Evolutionary conservation across 2,113 vertebrate species (phyloP).

Genomic region (Ameiurus melas): DNA sequence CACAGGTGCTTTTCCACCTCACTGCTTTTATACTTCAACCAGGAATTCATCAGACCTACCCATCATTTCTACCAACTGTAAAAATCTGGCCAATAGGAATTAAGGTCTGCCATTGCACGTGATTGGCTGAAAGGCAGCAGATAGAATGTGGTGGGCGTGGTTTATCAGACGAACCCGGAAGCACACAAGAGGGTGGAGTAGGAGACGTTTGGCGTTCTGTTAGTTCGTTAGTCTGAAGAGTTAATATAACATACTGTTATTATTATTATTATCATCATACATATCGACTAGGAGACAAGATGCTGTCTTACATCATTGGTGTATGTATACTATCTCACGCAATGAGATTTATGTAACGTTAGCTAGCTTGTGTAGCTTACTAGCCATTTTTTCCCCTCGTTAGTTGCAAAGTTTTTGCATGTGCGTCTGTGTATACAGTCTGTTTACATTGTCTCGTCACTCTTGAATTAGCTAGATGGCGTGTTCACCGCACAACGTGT

Average conservation of each 20-base stretch:
- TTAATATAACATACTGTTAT: neutral
- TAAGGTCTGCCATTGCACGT: neutral
- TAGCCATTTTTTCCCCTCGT: neutral
- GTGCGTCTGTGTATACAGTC: neutral
- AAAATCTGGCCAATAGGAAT: neutral
- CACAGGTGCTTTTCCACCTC: neutral
- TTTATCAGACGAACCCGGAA: neutral
- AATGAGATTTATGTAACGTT: neutral
- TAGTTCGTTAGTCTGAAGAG: neutral
- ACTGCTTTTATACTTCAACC: neutral
- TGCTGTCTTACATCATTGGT: slow-evolving; percentile 67
- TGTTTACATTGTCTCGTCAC: neutral
- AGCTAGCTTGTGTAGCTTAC: neutral
- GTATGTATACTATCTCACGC: slow-evolving; percentile 58
- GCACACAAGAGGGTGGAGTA: neutral
- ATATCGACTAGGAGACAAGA: slow-evolving; percentile 36
- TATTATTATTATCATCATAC: neutral
- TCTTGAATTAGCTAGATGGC: neutral
- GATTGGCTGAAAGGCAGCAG: neutral
- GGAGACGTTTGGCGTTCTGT: neutral
- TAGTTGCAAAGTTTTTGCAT: no score
- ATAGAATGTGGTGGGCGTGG: neutral
- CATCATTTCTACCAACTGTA: neutral
- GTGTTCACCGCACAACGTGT: neutral
- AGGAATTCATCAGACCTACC: neutral